A percentile compares a stretch with the other conserved stretches of the same genome.
phyloP scores from a whole-genome alignment of 2,888 invertebrate genomes.

The Anthoptus insignis region DNA sequence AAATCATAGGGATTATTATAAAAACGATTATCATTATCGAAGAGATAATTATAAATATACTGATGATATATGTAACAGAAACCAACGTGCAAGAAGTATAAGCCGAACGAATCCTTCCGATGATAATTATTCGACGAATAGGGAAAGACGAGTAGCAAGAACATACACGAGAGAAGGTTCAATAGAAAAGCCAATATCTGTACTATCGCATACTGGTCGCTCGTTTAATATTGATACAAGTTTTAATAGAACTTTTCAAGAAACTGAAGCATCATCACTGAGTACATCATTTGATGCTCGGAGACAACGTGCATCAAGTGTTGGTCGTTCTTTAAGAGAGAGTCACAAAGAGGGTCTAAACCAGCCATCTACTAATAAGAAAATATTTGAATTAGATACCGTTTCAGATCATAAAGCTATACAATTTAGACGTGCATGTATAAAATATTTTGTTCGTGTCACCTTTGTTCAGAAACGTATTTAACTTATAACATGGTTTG shows the following conservation, averaged over 20 bases:
- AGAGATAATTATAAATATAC: constrained; percentile 49
- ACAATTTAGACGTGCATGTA: constrained; percentile 65
- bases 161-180: constrained; percentile 10
- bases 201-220: constrained; percentile 61
- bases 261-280: constrained; percentile 49
- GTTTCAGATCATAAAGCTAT: constrained; percentile 21
- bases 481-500: too few species aligned
- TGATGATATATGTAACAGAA: constrained; percentile 51
- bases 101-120: constrained; percentile 49
- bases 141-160: constrained; percentile 39
- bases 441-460: too few species aligned
- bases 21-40: constrained; percentile 45
- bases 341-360: neutral
- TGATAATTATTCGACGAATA: constrained; percentile 38
- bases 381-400: neutral
- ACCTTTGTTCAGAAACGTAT: too few species aligned
- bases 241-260: constrained; percentile 71
- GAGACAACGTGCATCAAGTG: constrained; percentile 72
- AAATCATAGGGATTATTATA: constrained; percentile 48
- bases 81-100: constrained; percentile 50
- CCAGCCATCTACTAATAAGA: neutral
- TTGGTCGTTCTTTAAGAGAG: constrained; percentile 62
- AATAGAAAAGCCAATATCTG: constrained; percentile 50
- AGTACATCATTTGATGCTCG: constrained; percentile 59
- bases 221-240: constrained; percentile 77